Evolutionary conservation across 1,140 invertebrate genomes (phyloP).

Genomic region (Drosophila sechellia): DNA sequence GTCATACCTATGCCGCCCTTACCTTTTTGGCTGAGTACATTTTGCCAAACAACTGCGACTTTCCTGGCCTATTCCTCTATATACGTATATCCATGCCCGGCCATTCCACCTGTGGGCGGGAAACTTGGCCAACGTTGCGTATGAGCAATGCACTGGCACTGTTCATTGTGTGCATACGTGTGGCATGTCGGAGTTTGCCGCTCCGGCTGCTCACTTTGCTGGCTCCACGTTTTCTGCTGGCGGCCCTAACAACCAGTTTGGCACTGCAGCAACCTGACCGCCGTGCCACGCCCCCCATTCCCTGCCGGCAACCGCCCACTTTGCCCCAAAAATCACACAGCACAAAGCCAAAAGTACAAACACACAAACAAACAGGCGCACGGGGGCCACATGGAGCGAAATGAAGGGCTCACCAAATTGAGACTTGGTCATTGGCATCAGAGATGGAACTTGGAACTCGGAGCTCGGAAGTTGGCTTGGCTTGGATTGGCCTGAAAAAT

Average conservation of each 20-base stretch:
- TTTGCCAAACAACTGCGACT: conserved; percentile 36
- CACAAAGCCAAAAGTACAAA: conserved; percentile 76
- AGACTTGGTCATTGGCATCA: conserved; percentile 47
- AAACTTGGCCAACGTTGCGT: conserved; percentile 72
- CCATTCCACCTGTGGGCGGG: conserved; percentile 46
- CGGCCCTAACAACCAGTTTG: conserved; percentile 66
- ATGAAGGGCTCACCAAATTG: conserved; percentile 36
- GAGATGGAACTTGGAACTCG: conserved; percentile 12
- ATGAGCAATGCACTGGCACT: conserved; percentile 66
- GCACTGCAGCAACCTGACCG: conserved; percentile 55
- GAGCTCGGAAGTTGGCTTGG: too few species aligned
- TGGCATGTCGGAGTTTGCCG: conserved; percentile 39
- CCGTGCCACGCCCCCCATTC: conserved; percentile 23
- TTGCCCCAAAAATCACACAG: conserved; percentile 73
- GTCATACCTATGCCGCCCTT: conserved; percentile 31
- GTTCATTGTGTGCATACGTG: conserved; percentile 52
- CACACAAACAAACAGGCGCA: conserved; percentile 43
- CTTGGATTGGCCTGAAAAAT: neutral
- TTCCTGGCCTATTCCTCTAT: conserved; percentile 24
- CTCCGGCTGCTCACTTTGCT: conserved; percentile 63
- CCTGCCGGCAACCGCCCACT: conserved; percentile 12
- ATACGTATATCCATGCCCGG: neutral
- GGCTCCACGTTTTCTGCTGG: conserved; percentile 49
- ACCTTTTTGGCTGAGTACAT: conserved; percentile 48
- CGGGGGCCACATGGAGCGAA: conserved; percentile 21